Conservation (phyloP, 2,797 vertebrate genomes). For the Stomatorhinus walkeri region DNA sequence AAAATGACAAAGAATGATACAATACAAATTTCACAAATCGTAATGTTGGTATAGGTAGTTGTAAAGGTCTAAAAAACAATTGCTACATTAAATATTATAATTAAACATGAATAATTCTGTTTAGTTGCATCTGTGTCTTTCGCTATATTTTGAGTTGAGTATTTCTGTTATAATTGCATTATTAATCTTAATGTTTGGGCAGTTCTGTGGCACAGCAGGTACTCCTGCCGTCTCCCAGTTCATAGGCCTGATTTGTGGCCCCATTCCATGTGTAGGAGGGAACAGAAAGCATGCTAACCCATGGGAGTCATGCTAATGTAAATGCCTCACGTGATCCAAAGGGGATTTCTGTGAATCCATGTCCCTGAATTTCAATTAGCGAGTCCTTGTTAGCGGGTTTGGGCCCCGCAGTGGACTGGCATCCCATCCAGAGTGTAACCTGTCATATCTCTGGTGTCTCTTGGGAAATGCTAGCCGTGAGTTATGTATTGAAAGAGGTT, state of each 20-base stretch:
- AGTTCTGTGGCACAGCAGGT: neutral
- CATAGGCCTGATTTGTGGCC: neutral
- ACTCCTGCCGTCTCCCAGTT: neutral
- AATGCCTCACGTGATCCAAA: neutral
- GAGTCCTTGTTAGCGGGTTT: neutral
- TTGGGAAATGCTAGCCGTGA: neutral
- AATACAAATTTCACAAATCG: neutral
- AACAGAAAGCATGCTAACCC: neutral
- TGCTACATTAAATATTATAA: neutral
- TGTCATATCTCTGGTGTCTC: neutral
- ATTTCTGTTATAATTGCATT: neutral
- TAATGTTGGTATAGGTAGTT: neutral
- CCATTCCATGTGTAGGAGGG: neutral
- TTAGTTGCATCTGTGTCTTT: neutral
- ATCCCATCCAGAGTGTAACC: neutral
- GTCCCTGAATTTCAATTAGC: neutral
- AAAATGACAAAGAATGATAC: slow-evolving; percentile 20
- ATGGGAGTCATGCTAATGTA: neutral
- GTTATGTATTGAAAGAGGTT: neutral
- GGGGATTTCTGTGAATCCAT: neutral
- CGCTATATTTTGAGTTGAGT: neutral
- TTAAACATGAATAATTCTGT: neutral
- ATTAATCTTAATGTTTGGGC: neutral
- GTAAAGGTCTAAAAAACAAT: neutral
- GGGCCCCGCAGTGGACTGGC: neutral